These are phyloP conservation scores for Erannis defoliaria DNA, from an alignment of 2,888 invertebrate species.

Conservation along the genomic window DNA sequence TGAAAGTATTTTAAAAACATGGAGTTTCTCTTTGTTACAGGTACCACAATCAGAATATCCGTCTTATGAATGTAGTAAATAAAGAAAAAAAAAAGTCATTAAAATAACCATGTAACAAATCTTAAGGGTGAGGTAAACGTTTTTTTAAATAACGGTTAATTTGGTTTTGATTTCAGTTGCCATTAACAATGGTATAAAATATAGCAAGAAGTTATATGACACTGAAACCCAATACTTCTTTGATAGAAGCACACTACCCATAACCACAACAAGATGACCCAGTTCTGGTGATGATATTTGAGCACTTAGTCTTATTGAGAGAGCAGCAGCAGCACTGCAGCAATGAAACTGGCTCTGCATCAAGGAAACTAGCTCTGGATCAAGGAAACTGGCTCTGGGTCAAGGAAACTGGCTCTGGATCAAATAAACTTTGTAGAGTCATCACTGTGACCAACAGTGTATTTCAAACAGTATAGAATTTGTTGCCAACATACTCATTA, in stretches of 20 bases:
- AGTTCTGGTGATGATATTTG: neutral
- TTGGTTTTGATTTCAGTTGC: neutral
- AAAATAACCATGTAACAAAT: neutral
- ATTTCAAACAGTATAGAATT: neutral
- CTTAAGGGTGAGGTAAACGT: neutral
- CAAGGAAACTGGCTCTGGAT: neutral
- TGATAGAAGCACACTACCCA: neutral
- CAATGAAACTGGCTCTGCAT: neutral
- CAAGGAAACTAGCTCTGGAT: neutral
- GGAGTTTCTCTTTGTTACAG: constrained; percentile 20
- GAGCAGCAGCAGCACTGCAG: neutral
- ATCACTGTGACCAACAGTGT: neutral
- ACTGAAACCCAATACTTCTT: neutral
- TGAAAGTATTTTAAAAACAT: neutral
- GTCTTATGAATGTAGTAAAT: too few relatives aligned
- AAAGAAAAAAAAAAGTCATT: neutral
- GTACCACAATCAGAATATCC: constrained; percentile 8
- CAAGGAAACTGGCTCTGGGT: neutral
- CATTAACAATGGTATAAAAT: neutral
- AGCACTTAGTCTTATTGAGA: neutral
- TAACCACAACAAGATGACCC: neutral
- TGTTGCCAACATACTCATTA: neutral
- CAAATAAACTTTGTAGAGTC: neutral
- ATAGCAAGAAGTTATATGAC: neutral
- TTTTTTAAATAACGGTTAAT: neutral